These are phyloP conservation scores for Sapayoa aenigma DNA, from an alignment of 2,113 vertebrate genomes.

Conservation along the genomic window DNA sequence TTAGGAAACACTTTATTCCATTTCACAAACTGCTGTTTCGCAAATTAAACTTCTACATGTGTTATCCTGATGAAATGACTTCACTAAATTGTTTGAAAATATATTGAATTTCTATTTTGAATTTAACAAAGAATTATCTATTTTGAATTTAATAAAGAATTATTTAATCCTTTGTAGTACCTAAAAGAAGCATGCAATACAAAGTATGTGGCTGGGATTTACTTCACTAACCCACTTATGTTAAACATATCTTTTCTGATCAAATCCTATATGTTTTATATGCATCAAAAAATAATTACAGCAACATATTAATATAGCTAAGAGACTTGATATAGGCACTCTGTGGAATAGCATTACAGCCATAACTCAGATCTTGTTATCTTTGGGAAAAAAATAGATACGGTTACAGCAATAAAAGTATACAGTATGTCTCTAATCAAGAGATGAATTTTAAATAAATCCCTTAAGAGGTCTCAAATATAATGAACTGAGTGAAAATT, in stretches of 20 bases:
- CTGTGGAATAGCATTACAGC: conserved; percentile 75
- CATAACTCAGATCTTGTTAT: conserved; percentile 80
- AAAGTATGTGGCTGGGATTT: conserved; percentile 35
- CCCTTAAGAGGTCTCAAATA: conserved; percentile 77
- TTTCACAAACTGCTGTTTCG: not conserved
- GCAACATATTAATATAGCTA: conserved; percentile 52
- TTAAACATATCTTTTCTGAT: conserved; percentile 53
- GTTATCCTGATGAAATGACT: conserved; percentile 21
- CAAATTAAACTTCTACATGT: conserved; percentile 35
- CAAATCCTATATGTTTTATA: conserved; percentile 58
- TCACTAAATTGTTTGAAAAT: conserved; percentile 23
- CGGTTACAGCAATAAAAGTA: conserved; percentile 74
- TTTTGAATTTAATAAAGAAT: too few species aligned
- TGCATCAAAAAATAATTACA: conserved; percentile 64
- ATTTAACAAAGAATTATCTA: conserved; percentile 28
- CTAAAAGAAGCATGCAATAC: not conserved
- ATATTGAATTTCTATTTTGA: conserved; percentile 29
- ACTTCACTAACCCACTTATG: conserved; percentile 29
- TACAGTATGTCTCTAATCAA: conserved; percentile 71
- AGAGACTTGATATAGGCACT: conserved; percentile 24
- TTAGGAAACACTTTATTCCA: conserved; percentile 17
- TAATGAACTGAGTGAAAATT: conserved; percentile 83
- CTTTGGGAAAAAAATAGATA: conserved; percentile 77
- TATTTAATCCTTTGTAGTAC: not conserved
- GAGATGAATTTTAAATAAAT: conserved; percentile 80